Percentiles rank a stretch among this genome's conserved stretches.
Conservation (phyloP, 2,797 vertebrate species). For the Sebastes alutus region DNA sequence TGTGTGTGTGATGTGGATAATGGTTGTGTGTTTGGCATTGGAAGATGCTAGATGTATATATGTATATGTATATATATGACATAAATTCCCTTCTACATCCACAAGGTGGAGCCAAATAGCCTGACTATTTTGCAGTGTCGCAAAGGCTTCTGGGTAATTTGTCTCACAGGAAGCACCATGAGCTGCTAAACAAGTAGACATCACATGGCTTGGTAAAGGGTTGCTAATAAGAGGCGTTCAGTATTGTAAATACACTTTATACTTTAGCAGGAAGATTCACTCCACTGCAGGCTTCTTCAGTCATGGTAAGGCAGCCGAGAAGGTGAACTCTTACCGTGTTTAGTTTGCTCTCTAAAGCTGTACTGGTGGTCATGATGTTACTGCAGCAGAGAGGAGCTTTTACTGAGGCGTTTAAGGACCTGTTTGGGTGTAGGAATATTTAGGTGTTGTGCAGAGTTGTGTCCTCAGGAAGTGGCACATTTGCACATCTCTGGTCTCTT, state of each 20-base stretch:
- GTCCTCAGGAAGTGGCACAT: neutral
- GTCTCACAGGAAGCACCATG: neutral
- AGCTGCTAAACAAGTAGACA: neutral
- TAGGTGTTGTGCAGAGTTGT: neutral
- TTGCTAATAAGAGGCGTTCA: rapidly evolving
- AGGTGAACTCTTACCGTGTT: neutral
- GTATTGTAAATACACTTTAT: neutral
- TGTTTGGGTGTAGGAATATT: neutral
- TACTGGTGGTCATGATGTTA: neutral
- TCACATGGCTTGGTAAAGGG: neutral
- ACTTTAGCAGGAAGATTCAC: neutral
- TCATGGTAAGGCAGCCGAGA: conserved; percentile 48
- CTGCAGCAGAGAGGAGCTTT: neutral
- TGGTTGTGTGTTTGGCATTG: too few relatives aligned
- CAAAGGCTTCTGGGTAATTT: conserved; percentile 68
- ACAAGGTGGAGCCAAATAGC: conserved; percentile 7
- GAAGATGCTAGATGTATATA: rapidly evolving
- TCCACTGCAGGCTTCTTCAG: neutral
- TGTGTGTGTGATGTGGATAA: too few relatives aligned
- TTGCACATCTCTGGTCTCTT: neutral
- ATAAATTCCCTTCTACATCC: neutral
- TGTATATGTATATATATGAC: too few relatives aligned
- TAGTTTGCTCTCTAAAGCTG: neutral
- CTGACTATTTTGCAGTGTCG: neutral
- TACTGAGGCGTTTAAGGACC: neutral